Percentiles rank a stretch among this genome's conserved stretches.
Conservation (phyloP, 1,140 invertebrate species). For the Hylyphantes graminicola region DNA sequence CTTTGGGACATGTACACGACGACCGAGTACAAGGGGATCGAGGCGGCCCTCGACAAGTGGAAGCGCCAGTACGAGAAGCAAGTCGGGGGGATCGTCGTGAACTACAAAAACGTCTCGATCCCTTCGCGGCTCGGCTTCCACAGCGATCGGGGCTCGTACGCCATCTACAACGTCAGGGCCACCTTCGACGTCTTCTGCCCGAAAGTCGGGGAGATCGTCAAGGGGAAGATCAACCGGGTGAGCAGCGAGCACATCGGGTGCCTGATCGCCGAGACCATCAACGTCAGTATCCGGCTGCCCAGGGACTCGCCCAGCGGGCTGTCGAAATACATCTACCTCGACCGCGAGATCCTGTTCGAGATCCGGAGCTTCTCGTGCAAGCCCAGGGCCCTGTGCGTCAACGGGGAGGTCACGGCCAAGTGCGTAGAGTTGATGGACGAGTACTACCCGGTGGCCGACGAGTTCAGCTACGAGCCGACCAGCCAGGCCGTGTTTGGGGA, state of each 20-base stretch:
- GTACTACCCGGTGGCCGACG: background rate
- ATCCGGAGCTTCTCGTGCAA: background rate
- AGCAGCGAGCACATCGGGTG: slow-evolving; percentile 29
- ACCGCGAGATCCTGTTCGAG: slow-evolving; percentile 11
- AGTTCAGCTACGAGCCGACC: too few species aligned
- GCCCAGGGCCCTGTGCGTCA: background rate
- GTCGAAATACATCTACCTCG: background rate
- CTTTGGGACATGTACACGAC: background rate
- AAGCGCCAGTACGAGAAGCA: slow-evolving; percentile 13
- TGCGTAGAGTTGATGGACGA: slow-evolving; percentile 14
- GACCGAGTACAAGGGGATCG: slow-evolving; percentile 8
- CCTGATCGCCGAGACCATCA: slow-evolving; percentile 3
- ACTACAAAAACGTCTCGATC: slow-evolving; percentile 17
- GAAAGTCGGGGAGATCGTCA: slow-evolving; percentile 19
- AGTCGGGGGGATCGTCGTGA: slow-evolving; percentile 21
- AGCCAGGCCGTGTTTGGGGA: too few species aligned
- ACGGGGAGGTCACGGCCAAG: background rate
- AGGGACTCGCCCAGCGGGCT: background rate
- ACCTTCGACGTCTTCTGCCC: slow-evolving; percentile 29
- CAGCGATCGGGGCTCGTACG: background rate
- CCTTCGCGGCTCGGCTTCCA: background rate
- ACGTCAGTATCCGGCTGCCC: slow-evolving; percentile 1
- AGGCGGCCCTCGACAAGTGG: slow-evolving; percentile 20
- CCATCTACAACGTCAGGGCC: background rate
- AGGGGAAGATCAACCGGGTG: slow-evolving; percentile 24